Evolutionary conservation across 2,113 vertebrate species (phyloP).

Genomic region (Lutjanus erythropterus): DNA sequence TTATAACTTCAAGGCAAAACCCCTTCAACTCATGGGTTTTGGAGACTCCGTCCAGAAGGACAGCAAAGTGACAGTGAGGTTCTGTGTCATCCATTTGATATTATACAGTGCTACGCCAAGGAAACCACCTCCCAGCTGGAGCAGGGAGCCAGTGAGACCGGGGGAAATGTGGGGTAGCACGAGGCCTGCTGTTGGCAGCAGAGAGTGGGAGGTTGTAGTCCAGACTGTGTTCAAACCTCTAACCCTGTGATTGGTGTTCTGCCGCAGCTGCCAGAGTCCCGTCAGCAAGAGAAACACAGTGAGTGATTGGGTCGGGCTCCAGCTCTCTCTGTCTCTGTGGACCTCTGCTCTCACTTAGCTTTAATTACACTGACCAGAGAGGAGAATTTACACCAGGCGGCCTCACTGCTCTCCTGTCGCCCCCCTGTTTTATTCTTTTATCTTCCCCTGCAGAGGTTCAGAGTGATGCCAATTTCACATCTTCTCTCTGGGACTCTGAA

Average conservation of each 20-base stretch:
- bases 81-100: constrained; percentile 3
- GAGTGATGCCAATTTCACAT: constrained; percentile 43
- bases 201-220: background rate
- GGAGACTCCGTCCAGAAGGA: background rate
- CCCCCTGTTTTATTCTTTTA: constrained; percentile 52
- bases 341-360: constrained; percentile 62
- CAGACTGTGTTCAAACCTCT: constrained; percentile 41
- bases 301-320: constrained; percentile 48
- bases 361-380: constrained; percentile 67
- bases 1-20: constrained; percentile 3
- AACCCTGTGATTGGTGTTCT: constrained; percentile 47
- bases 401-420: constrained; percentile 37
- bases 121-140: background rate
- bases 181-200: constrained; percentile 25
- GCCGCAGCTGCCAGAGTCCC: constrained; percentile 37
- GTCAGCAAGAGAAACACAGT: constrained; percentile 50
- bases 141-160: constrained; percentile 1
- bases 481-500: constrained; percentile 29
- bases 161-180: background rate
- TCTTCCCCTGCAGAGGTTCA: constrained; percentile 48
- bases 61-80: constrained; percentile 13
- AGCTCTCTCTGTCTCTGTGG: constrained; percentile 42
- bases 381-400: constrained; percentile 42
- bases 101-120: background rate
- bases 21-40: background rate